Percentiles rank a stretch among this genome's conserved stretches.
Evolutionary conservation across 2,113 vertebrate species (phyloP).

Genomic region (Strix uralensis): DNA sequence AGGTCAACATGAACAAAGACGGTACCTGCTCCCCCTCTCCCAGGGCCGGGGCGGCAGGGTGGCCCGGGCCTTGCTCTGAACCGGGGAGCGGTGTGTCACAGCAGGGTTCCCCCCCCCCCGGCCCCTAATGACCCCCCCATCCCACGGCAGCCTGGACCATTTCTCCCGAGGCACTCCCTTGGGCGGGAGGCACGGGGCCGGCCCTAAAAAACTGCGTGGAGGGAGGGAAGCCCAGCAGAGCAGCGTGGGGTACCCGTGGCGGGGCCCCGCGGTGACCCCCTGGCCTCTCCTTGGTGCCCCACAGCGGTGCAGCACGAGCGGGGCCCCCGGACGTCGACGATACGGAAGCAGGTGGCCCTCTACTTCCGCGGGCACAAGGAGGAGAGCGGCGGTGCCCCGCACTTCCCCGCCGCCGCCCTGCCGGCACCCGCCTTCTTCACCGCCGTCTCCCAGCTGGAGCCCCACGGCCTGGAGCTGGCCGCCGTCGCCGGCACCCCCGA

Average conservation of each 20-base stretch:
- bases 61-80: neutral
- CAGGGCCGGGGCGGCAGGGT: neutral
- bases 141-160: neutral
- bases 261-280: neutral
- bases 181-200: fast-evolving
- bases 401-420: slow-evolving; percentile 87
- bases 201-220: neutral
- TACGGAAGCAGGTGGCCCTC: slow-evolving; percentile 97
- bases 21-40: slow-evolving; percentile 75
- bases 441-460: slow-evolving; percentile 93
- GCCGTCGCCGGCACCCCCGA: slow-evolving; percentile 85
- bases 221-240: neutral
- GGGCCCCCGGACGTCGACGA: slow-evolving; percentile 95
- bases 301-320: slow-evolving; percentile 97
- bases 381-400: slow-evolving; percentile 85
- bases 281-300: neutral
- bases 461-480: slow-evolving; percentile 91
- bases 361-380: slow-evolving; percentile 99
- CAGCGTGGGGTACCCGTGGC: fast-evolving
- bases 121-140: neutral
- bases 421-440: slow-evolving; percentile 94
- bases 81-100: neutral
- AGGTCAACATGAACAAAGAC: slow-evolving; percentile 99
- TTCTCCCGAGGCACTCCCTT: neutral
- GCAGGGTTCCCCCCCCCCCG: fast-evolving